Conservation (phyloP, 2,888 invertebrate species). For the Smittia aterrima region DNA sequence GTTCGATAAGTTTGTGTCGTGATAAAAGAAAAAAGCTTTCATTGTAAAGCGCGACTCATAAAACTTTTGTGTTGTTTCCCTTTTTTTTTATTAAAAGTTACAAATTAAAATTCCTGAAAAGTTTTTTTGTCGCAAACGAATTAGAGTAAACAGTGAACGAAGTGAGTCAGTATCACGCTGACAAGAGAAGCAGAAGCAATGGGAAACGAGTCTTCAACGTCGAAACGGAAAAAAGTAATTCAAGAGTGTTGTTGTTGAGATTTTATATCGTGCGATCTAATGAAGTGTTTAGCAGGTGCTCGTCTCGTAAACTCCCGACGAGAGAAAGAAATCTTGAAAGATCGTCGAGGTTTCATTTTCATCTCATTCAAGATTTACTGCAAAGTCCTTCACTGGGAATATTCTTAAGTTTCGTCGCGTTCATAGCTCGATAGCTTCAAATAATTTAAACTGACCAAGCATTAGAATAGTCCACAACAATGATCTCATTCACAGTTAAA, state of each 20-base stretch:
- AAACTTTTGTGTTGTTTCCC: background rate
- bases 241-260: background rate
- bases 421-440: too few relatives aligned
- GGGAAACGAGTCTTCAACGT: constrained; percentile 4
- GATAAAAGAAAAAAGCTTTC: background rate
- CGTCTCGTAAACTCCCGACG: too few relatives aligned
- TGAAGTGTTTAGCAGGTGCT: too few relatives aligned
- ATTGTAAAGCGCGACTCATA: background rate
- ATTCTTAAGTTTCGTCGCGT: too few relatives aligned
- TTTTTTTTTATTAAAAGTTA: background rate
- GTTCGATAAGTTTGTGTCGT: background rate
- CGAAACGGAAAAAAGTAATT: constrained; percentile 26
- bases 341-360: too few relatives aligned
- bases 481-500: too few relatives aligned
- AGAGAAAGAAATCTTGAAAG: too few relatives aligned
- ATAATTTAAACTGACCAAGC: too few relatives aligned
- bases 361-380: too few relatives aligned
- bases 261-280: too few relatives aligned
- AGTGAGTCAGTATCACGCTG: constrained; percentile 9
- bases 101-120: background rate
- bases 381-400: too few relatives aligned
- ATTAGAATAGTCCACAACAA: too few relatives aligned
- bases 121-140: background rate
- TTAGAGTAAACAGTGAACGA: background rate
- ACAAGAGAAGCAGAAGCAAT: background rate